Evolutionary conservation across 2,888 invertebrate genomes (phyloP).

Genomic region (Philereme vetulata): DNA sequence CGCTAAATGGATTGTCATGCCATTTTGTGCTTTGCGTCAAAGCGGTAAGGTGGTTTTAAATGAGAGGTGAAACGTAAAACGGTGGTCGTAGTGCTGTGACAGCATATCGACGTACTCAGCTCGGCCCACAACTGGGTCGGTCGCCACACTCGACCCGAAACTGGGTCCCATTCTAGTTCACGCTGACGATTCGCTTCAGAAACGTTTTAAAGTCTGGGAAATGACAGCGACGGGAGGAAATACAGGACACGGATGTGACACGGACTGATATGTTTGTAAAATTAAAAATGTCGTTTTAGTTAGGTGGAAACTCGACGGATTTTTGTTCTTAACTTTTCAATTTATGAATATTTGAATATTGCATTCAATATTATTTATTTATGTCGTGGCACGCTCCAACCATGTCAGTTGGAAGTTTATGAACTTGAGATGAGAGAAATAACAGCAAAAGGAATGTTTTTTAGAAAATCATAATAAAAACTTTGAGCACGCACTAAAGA

Average conservation of each 20-base stretch:
- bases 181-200: slow-evolving; percentile 49
- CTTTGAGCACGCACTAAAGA: slow-evolving; percentile 13
- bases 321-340: background rate
- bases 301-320: background rate
- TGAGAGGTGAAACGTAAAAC: slow-evolving; percentile 42
- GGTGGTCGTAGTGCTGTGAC: slow-evolving; percentile 50
- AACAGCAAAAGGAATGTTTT: slow-evolving; percentile 4
- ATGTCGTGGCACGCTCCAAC: slow-evolving; percentile 4
- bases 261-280: slow-evolving; percentile 28
- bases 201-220: slow-evolving; percentile 44
- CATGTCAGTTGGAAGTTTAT: background rate
- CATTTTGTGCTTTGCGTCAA: slow-evolving; percentile 46
- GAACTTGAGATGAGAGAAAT: background rate
- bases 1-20: slow-evolving; percentile 39
- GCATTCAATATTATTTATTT: slow-evolving; percentile 4
- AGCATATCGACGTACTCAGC: slow-evolving; percentile 60
- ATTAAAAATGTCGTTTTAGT: slow-evolving; percentile 29
- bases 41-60: slow-evolving; percentile 42
- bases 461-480: slow-evolving; percentile 15
- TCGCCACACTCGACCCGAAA: slow-evolving; percentile 66
- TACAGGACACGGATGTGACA: slow-evolving; percentile 35
- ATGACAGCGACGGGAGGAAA: slow-evolving; percentile 42
- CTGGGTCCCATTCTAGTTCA: slow-evolving; percentile 48
- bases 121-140: slow-evolving; percentile 67
- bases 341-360: background rate